A percentile compares a stretch with the other conserved stretches of the same genome.
These are phyloP conservation scores for Conus ventricosus DNA, from an alignment of 1,140 invertebrate genomes.

Conservation along the genomic window DNA sequence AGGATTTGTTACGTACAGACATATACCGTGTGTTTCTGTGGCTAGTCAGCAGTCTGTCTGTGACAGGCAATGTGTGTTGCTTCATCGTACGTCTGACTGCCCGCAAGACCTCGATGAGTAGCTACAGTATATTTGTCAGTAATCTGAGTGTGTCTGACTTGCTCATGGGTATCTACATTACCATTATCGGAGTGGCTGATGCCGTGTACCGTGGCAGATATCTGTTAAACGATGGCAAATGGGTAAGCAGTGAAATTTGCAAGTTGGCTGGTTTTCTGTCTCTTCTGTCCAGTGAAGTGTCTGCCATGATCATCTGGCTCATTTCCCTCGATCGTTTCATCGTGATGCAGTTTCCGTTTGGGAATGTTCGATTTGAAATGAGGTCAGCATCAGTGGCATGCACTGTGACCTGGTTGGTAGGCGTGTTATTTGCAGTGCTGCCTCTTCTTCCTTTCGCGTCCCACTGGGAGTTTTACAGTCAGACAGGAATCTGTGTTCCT, in stretches of 20 bases:
- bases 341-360: constrained; percentile 57
- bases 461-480: constrained; percentile 51
- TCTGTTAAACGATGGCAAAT: constrained; percentile 48
- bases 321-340: constrained; percentile 63
- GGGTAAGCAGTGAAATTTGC: constrained; percentile 57
- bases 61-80: constrained; percentile 49
- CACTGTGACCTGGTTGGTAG: constrained; percentile 34
- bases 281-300: constrained; percentile 57
- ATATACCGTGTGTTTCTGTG: constrained; percentile 45
- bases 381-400: constrained; percentile 26
- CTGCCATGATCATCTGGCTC: constrained; percentile 57
- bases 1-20: constrained; percentile 43
- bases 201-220: constrained; percentile 53
- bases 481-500: constrained; percentile 51
- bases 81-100: constrained; percentile 25
- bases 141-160: constrained; percentile 61
- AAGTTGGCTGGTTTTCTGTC: constrained; percentile 58
- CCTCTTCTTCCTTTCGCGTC: constrained; percentile 39
- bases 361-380: constrained; percentile 21
- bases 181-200: constrained; percentile 62
- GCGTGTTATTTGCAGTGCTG: constrained; percentile 41
- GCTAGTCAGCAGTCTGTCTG: constrained; percentile 41
- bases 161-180: constrained; percentile 64
- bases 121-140: constrained; percentile 48
- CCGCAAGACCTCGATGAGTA: background rate